phyloP scores from a whole-genome alignment of 2,888 invertebrate species.

The Sphinx pinastri region DNA sequence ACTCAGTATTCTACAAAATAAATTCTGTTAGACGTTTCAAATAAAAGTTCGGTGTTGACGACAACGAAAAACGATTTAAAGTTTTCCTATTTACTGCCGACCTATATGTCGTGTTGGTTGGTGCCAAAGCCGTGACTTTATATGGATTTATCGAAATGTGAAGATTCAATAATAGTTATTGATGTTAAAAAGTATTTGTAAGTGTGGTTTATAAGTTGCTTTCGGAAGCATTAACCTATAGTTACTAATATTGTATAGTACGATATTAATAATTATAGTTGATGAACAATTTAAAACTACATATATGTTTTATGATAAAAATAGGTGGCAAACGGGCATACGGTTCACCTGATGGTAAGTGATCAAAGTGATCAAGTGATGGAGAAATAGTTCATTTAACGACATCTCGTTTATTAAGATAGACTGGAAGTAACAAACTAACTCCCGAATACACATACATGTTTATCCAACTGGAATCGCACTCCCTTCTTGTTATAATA shows the following conservation, averaged over 20 bases:
- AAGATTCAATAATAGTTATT: not conserved
- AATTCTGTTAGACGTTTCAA: not conserved
- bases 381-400: no score
- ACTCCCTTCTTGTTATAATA: no score
- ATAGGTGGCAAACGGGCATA: no score
- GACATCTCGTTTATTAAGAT: no score
- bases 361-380: no score
- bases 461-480: no score
- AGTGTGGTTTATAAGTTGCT: not conserved
- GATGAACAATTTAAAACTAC: no score
- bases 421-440: no score
- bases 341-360: no score
- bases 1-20: constrained; percentile 4
- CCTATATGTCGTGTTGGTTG: constrained; percentile 33
- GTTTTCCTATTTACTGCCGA: constrained; percentile 40
- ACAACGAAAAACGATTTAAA: constrained; percentile 39
- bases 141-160: not conserved
- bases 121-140: not conserved
- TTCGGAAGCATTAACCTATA: not conserved
- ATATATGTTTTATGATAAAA: no score
- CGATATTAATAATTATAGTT: not conserved
- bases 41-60: constrained; percentile 40
- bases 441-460: no score
- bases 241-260: not conserved
- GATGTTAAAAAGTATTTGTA: not conserved